A percentile compares a stretch with the other conserved stretches of the same genome.
Evolutionary conservation across 2,888 invertebrate genomes (phyloP).

Genomic region (Melanargia galathea): DNA sequence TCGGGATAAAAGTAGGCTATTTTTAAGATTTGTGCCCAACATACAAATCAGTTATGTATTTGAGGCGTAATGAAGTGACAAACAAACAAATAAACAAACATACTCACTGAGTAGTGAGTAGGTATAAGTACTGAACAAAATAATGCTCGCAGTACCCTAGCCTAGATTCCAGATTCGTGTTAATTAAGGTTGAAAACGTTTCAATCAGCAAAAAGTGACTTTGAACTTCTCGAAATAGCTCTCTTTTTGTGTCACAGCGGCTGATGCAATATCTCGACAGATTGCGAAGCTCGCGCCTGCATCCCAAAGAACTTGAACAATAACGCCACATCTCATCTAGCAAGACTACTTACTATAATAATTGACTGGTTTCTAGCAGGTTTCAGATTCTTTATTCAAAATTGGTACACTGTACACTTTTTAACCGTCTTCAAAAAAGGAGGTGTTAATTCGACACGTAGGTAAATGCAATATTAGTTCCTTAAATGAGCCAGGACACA

Average conservation of each 20-base stretch:
- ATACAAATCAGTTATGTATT: too few relatives aligned
- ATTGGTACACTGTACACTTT: too few relatives aligned
- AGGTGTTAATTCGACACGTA: too few relatives aligned
- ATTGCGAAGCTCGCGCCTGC: conserved; percentile 19
- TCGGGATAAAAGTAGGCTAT: too few relatives aligned
- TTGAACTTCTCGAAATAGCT: conserved; percentile 21
- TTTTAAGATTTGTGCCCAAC: too few relatives aligned
- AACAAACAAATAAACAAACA: too few relatives aligned
- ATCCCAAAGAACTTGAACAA: conserved; percentile 9
- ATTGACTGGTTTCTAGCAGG: not conserved
- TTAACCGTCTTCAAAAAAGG: too few relatives aligned
- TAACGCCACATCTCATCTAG: not conserved
- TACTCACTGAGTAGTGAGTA: too few relatives aligned
- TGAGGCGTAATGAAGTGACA: too few relatives aligned
- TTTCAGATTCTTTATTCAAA: too few relatives aligned
- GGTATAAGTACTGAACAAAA: not conserved
- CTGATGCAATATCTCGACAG: conserved; percentile 29
- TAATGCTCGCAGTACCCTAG: not conserved
- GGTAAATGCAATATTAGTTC: too few relatives aligned
- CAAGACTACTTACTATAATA: not conserved
- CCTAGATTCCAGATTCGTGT: conserved; percentile 6
- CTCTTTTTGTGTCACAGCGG: conserved; percentile 21
- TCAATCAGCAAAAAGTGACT: conserved; percentile 21
- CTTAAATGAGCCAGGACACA: not conserved
- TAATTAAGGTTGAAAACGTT: conserved; percentile 6